phyloP scores from a whole-genome alignment of 2,888 invertebrate species.

The Phortica okadai region DNA sequence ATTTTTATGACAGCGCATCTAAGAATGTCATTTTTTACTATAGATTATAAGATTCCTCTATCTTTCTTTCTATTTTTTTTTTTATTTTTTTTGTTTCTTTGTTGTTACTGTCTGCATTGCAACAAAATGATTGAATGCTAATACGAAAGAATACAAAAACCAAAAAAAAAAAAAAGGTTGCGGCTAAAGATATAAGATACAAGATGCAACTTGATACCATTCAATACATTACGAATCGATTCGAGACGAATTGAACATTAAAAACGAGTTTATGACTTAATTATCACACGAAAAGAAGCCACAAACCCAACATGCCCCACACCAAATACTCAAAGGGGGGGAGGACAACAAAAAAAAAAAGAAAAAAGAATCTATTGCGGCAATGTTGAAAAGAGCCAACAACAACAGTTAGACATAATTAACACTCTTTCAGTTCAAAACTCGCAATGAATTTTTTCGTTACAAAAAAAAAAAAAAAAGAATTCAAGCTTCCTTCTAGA shows the following conservation, averaged over 20 bases:
- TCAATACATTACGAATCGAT: neutral
- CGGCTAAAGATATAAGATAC: neutral
- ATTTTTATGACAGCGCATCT: neutral
- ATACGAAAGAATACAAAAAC: neutral
- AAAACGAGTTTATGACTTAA: conserved; percentile 23
- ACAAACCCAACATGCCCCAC: neutral
- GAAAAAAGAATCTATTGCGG: neutral
- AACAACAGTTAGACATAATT: neutral
- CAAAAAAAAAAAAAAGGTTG: too few relatives aligned
- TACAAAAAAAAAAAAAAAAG: neutral
- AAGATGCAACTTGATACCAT: neutral
- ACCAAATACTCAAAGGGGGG: too few relatives aligned
- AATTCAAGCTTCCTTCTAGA: neutral
- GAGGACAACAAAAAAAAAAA: neutral
- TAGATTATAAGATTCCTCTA: neutral
- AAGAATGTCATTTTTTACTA: neutral
- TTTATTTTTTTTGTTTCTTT: neutral
- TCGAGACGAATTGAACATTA: neutral
- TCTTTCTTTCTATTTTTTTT: neutral
- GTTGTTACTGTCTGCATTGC: neutral
- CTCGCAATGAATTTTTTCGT: neutral
- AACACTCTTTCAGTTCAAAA: neutral
- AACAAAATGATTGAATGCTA: neutral
- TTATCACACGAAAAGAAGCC: conserved; percentile 11
- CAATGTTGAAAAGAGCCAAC: conserved; percentile 11